phyloP scores from a whole-genome alignment of 2,888 invertebrate species.

The Cactoblastis cactorum region DNA sequence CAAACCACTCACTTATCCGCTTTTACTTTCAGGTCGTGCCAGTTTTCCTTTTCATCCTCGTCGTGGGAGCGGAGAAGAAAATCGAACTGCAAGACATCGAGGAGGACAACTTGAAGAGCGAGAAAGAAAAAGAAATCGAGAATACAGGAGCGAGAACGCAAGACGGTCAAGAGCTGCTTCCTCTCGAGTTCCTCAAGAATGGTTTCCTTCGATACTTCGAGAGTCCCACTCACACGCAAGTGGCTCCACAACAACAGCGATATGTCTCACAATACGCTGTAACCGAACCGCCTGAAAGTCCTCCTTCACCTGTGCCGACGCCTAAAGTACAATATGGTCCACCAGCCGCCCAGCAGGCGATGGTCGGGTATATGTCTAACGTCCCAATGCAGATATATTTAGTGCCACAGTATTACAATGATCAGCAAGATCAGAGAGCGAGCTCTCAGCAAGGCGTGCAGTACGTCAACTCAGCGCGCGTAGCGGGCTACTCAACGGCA shows the following conservation, averaged over 20 bases:
- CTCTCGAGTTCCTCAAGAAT: constrained; percentile 56
- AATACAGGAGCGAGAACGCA: constrained; percentile 41
- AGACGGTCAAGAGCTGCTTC: constrained; percentile 31
- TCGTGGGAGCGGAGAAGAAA: constrained; percentile 78
- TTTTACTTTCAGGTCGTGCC: constrained; percentile 69
- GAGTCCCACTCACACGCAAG: constrained; percentile 30
- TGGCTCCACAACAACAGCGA: constrained; percentile 41
- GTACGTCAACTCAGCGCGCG: constrained; percentile 37
- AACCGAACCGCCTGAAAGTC: constrained; percentile 57
- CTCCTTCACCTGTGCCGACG: constrained; percentile 26
- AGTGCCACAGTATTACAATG: constrained; percentile 65
- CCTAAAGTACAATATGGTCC: constrained; percentile 39
- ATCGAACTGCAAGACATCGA: constrained; percentile 87
- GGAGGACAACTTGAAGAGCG: constrained; percentile 82
- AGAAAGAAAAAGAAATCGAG: constrained; percentile 60
- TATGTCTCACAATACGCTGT: constrained; percentile 69
- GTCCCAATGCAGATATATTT: constrained; percentile 71
- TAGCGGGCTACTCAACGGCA: constrained; percentile 37
- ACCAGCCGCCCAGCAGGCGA: constrained; percentile 47
- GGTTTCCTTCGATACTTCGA: constrained; percentile 54
- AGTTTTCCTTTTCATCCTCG: constrained; percentile 48
- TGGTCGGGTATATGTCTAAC: constrained; percentile 67
- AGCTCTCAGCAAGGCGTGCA: constrained; percentile 37
- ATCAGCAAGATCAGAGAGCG: constrained; percentile 37
- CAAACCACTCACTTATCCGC: constrained; percentile 38